Evolutionary conservation across 64 coral and sea anemone genomes (phyloP), one percentile per base, ranked within the genome.

Genomic region (Dendrophyllia cribrosa): DNA sequence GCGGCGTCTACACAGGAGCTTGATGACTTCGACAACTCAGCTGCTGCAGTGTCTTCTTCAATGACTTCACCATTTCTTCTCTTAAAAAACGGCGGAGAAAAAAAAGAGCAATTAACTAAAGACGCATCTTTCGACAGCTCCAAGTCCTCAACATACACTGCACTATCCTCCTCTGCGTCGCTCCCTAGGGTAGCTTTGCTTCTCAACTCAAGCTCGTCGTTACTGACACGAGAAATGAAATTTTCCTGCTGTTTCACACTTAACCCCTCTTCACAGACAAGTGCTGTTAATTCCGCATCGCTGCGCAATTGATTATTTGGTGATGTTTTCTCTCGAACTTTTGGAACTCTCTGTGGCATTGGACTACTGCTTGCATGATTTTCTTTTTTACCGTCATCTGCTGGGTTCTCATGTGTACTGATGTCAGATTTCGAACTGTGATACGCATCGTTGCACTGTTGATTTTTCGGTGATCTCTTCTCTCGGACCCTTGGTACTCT

Each of bases 281-380:
- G 55, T 61, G 58, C 13, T 45, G 59, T 43, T 14, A 7, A 59
- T 63, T 68, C 43, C 79, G 87, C 26, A 68, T 11, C 26, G 15
- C 11, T 17, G 55, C 0, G 25, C 13, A 48, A 50, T 26, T 51
- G 44, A n/a, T n/a, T 59, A 58, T 81, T 70, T 71, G 76, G 26
- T 2, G 67, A 15, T 16, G 7, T 88, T 48, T 16, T 86, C 3
- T 76, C 58, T 88, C 58, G 59, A 20, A 45, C 20, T 34, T 14
- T 49, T 50, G 26, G 72, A n/a, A 21, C 10, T 50, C 86, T 51
- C 34, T 88, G 86, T 76, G 58, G 72, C 60, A 63, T 62, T 15
- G 71, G 86, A 45, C 59, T n/a, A 74, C 12, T 12, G 53, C 7
- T 9, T 9, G 53, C 53, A 7, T 56, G 53, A 7, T 1, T 56